Base-by-base conservation (phyloP, 2,888 invertebrate genomes). In the Melanchra persicariae region DNA sequence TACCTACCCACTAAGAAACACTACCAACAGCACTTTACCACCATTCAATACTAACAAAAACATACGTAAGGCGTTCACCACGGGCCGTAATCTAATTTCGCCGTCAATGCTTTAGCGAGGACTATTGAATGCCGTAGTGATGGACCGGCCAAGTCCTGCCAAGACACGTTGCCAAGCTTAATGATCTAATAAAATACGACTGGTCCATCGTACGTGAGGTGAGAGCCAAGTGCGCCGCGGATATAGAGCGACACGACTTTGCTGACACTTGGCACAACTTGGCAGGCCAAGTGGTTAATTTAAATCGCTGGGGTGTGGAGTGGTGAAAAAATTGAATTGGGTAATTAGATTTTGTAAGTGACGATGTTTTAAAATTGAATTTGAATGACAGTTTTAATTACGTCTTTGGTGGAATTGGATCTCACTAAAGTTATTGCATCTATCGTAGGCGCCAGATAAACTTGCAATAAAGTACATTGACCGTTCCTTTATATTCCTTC, bases 161-260 rank as follows among this genome's bases (percentile, higher is more conserved):
- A 75, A 84, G 88, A 90, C 90, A 90, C 91, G 89, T 87, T 86
- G 85, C 79, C 82, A 76, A 82, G 87, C 89, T 91, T 92, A 92
- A 93, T 93, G 92, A 91, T 90, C 88, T 90, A 92, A 93, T 92
- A 91, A 92, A 92, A 92, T 91, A 89, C 88, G 88, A 88, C 90
- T 87, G 88, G 83, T 83, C 81, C 82, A 68, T 37, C 37, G 84
- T 78, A 91, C 92, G 92, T 91, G 92, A 83, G 74, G 57, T 40
- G 91, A 43, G 71, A 83, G 76, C 81, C 65, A 82, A 90, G 74
- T 63, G 63, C 66, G 37, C 52, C 82, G 73, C 65, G 77, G 73
- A 68, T 70, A 68, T 71, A 80, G 54, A 72, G 66, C 57, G 73
- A 74, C 64, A 57, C 52, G 72, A 71, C 66, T 72, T 61, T 68